A percentile compares a stretch with the other conserved stretches of the same genome.
Conservation (phyloP, 2,888 invertebrate species). For the Platypus cylindrus region DNA sequence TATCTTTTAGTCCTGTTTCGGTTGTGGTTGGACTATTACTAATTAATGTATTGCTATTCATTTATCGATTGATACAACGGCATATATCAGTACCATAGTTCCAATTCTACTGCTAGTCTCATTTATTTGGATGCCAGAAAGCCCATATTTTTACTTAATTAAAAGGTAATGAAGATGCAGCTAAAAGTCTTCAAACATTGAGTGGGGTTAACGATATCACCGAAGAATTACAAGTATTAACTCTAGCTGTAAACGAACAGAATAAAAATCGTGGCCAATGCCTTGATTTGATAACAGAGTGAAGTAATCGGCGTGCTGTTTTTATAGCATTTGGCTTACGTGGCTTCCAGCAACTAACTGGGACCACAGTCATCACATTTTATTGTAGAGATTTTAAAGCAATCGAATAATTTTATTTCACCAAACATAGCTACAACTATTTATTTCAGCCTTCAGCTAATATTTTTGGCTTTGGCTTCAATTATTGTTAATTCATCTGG, state of each 20-base stretch:
- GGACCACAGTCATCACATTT: conserved; percentile 48
- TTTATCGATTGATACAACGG: conserved; percentile 38
- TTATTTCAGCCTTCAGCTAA: conserved; percentile 39
- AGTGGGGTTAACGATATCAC: conserved; percentile 39
- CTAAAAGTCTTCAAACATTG: conserved; percentile 36
- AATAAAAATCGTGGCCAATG: conserved; percentile 42
- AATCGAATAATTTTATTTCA: conserved; percentile 31
- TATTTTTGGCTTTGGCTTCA: conserved; percentile 43
- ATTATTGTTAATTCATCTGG: conserved; percentile 45
- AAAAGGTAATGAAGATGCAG: conserved; percentile 35
- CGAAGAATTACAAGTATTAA: conserved; percentile 27
- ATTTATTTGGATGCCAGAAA: conserved; percentile 44
- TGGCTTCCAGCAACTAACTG: conserved; percentile 42
- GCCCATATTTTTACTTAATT: conserved; percentile 40
- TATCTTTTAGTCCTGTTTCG: conserved; percentile 43
- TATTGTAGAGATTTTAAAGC: conserved; percentile 39
- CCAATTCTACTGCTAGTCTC: conserved; percentile 37
- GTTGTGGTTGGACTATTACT: conserved; percentile 42
- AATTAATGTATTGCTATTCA: conserved; percentile 37
- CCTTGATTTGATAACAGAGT: conserved; percentile 41
- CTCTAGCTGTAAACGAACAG: conserved; percentile 27
- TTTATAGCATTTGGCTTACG: conserved; percentile 46
- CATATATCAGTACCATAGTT: conserved; percentile 36
- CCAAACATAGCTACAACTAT: conserved; percentile 28
- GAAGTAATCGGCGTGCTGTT: conserved; percentile 49